Evolutionary conservation across 2,113 vertebrate species (phyloP), one percentile per base, ranked within the genome.

Genomic region (Synodontis membranacea): DNA sequence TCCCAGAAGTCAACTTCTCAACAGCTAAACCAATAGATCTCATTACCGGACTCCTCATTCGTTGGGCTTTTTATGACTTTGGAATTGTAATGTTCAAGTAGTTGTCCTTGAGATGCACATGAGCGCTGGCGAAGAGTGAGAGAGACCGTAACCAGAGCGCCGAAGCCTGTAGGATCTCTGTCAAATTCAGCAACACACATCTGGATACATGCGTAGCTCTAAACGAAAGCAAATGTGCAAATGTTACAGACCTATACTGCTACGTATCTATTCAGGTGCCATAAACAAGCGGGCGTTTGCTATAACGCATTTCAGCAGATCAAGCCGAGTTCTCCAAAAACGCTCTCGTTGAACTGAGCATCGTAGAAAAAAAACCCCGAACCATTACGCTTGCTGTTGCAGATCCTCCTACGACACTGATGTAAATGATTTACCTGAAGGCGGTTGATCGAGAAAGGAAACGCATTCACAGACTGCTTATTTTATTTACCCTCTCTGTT

Each of bases 11-110:
- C 86, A 88, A 88, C 86, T 80, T 80, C 25, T 50, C 48, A 86
- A 86, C 74, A 86, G 76, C 84, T 84, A 88, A 86, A 88, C 54
- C 88, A 74, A 86, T 86, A 85, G 86, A 84, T 84, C 88, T 90
- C 87, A 88, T 89, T 88, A 90, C 56, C 31, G 12, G 10, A 42
- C 60, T 52, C 25, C 70, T 88, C 84, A 50, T 86, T 85, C 84
- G 80, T 58, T 72, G 76, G 75, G 66, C 56, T 76, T 88, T 88
- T 86, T 78, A 86, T 34, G 82, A 78, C 70, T 79, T 80, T 80
- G 76, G 66, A 54, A n/a, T 64, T 82, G 86, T 42, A 48, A 52
- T 42, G 86, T 74, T 76, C 66, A 82, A 90, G 82, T 19, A 56
- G 74, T 80, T 64, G 84, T 79, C 86, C 89, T 89, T 88, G 84